A percentile compares a stretch with the other conserved stretches of the same genome.
Evolutionary conservation across 2,888 invertebrate species (phyloP).

Genomic region (Lymantria monacha): DNA sequence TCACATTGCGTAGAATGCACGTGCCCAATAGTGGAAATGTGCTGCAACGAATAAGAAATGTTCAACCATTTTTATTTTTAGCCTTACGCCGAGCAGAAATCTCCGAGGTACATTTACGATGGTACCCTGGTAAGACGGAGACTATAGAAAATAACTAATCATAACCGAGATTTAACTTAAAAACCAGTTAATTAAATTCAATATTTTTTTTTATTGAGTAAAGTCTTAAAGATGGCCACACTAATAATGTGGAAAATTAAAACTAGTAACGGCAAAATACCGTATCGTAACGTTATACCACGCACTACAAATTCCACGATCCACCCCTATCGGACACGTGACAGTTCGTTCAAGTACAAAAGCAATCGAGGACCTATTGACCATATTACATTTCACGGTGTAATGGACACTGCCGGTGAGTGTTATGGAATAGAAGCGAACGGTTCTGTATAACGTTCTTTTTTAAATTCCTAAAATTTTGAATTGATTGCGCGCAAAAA

Average conservation of each 20-base stretch:
- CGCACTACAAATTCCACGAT: background rate
- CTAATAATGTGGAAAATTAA: background rate
- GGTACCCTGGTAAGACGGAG: too few species aligned
- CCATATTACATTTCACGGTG: conserved; percentile 43
- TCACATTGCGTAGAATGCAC: too few species aligned
- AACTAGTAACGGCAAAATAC: background rate
- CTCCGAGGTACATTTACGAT: too few species aligned
- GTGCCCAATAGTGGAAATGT: too few species aligned
- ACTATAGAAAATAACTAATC: too few species aligned
- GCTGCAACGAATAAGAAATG: too few species aligned
- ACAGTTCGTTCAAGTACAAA: conserved; percentile 5
- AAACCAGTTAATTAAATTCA: background rate
- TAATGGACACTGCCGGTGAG: conserved; percentile 28
- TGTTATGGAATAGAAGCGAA: conserved; percentile 5
- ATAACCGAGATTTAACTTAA: background rate
- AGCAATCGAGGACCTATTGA: conserved; percentile 25
- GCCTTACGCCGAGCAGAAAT: too few species aligned
- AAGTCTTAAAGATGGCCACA: background rate
- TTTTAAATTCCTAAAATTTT: background rate
- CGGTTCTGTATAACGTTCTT: conserved; percentile 26
- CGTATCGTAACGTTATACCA: background rate
- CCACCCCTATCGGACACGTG: conserved; percentile 4
- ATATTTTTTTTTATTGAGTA: background rate
- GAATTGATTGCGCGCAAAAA: too few species aligned
- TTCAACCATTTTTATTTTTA: too few species aligned